Base-by-base conservation (phyloP, 2,888 invertebrate genomes). In the Phalera bucephala region DNA sequence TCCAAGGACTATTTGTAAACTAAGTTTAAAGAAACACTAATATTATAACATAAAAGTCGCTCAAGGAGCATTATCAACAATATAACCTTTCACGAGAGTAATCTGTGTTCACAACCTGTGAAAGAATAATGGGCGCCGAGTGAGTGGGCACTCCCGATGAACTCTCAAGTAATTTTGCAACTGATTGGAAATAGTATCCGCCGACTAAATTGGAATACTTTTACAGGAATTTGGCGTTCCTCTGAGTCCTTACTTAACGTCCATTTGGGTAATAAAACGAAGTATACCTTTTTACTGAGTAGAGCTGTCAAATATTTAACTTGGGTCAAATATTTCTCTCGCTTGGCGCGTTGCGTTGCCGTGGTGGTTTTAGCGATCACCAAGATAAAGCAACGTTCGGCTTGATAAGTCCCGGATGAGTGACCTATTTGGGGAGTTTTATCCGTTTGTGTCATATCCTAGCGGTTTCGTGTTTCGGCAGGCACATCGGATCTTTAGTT, bases 101-200 rank as follows among this genome's bases (percentile, higher is more conserved):
- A 72, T 71, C 62, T 56, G 62, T 64, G 73, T 56, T 62, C 70
- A 64, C 53, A 58, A 61, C 45, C 70, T 74, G 73, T 68, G 60
- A 71, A 76, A 78, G 72, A 78, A 71, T 75, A 77, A 80, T 73
- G 61, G 60, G 43, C 39, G 51, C 45, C 60, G 62, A 62, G 56
- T 59, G 62, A 69, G 44, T 62, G 64, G 63, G 61, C 64, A 57
- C 48, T 56, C 30, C 38, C 47, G 37, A 45, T 60, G 55, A 61
- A 63, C 57, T 58, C 43, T 49, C 49, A 52, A 71, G 69, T 66
- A 64, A 74, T 71, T 78, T 75, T 64, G 63, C 66, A 68, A 58
- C 44, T 64, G 63, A 77, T 76, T 71, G 73, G 67, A 70, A 69
- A 66, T 69, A 62, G 43, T 59, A 52, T 46, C 46, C 32, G 36